phyloP scores from a whole-genome alignment of 2,113 vertebrate species.

The Nanger granti region DNA sequence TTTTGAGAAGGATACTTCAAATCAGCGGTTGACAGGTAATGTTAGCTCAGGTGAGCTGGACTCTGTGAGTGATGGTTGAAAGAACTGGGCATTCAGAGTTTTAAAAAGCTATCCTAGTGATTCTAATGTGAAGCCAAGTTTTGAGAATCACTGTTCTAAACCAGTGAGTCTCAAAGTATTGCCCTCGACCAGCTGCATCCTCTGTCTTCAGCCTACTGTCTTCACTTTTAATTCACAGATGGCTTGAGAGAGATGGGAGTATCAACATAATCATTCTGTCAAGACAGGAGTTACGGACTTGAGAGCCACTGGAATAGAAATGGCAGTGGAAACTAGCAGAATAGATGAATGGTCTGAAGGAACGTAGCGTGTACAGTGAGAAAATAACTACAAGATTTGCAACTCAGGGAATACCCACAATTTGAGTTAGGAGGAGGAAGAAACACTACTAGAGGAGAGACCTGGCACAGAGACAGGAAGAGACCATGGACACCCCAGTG shows the following conservation, averaged over 20 bases:
- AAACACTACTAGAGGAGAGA: background rate
- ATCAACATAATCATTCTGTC: background rate
- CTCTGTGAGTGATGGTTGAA: background rate
- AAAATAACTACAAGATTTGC: background rate
- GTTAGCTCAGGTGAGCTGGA: background rate
- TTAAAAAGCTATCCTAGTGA: background rate
- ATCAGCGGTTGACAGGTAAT: background rate
- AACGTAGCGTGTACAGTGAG: background rate
- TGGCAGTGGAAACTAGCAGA: background rate
- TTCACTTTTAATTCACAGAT: background rate
- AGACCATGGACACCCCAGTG: background rate
- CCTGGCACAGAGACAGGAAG: background rate
- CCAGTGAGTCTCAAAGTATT: background rate
- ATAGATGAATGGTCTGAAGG: background rate
- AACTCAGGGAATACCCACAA: background rate
- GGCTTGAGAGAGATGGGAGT: background rate
- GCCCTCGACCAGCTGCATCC: background rate
- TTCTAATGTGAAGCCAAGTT: background rate
- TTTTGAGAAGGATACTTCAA: background rate
- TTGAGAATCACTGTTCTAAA: background rate
- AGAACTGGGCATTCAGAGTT: background rate
- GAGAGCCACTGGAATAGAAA: background rate
- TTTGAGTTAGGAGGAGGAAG: background rate
- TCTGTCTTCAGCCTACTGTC: background rate
- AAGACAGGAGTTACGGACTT: background rate